Percentiles rank a stretch among this genome's conserved stretches.
These are phyloP conservation scores for Cygnus buccinator DNA, from an alignment of 2,113 vertebrate species.

Conservation along the genomic window DNA sequence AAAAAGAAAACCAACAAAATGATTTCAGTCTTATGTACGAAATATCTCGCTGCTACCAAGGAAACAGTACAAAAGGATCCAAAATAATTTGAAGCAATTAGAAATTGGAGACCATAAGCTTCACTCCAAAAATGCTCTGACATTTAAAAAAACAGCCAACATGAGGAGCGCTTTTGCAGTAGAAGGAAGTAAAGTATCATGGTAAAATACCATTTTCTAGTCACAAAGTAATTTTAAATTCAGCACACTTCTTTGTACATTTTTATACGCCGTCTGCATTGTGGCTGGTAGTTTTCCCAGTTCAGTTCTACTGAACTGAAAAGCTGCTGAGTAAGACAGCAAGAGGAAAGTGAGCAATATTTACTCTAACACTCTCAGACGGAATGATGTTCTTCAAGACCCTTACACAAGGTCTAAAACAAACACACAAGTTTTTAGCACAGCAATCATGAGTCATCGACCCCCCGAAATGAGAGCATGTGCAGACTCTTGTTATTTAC, in stretches of 20 bases:
- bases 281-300: not conserved
- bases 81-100: conserved; percentile 48
- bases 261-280: conserved; percentile 6
- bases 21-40: conserved; percentile 38
- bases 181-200: not conserved
- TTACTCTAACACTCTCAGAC: not conserved
- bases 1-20: not conserved
- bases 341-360: not conserved
- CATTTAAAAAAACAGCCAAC: not conserved
- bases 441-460: not conserved
- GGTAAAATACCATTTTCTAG: conserved; percentile 6
- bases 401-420: not conserved
- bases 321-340: not conserved
- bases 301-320: not conserved
- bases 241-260: not conserved
- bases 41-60: conserved; percentile 41
- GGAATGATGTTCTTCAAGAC: not conserved
- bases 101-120: conserved; percentile 20
- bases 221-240: conserved; percentile 2
- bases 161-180: not conserved
- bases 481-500: not conserved
- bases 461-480: not conserved
- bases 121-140: not conserved
- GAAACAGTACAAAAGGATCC: conserved; percentile 26
- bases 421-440: not conserved